Conservation (phyloP, 2,797 vertebrate species). For the Luscinia luscinia region DNA sequence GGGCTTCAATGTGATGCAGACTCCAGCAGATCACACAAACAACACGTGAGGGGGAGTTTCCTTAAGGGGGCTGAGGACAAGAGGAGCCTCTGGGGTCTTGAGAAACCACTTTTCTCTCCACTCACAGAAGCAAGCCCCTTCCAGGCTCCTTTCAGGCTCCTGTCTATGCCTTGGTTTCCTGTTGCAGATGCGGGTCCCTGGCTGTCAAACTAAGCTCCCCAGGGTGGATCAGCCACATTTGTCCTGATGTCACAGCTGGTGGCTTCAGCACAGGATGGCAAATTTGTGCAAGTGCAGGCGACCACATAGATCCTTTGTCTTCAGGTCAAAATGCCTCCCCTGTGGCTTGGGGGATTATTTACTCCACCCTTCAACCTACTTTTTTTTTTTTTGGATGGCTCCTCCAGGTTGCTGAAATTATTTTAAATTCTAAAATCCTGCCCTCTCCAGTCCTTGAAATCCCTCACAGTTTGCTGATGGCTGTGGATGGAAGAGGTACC, state of each 20-base stretch:
- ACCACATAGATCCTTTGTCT: neutral
- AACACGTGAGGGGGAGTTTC: neutral
- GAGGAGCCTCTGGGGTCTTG: neutral
- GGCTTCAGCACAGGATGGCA: neutral
- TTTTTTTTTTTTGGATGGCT: neutral
- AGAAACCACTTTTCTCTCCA: neutral
- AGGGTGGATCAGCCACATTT: neutral
- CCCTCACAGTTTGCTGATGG: neutral
- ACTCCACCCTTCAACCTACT: neutral
- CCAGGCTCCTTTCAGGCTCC: neutral
- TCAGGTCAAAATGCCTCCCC: neutral
- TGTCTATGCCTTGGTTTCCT: neutral
- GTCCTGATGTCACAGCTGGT: fast-evolving
- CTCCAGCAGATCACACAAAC: neutral
- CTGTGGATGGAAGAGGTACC: neutral
- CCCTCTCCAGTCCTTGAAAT: neutral
- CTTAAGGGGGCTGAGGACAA: neutral
- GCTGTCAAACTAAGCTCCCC: neutral
- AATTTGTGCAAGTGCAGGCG: neutral
- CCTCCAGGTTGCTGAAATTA: neutral
- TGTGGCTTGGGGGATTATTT: neutral
- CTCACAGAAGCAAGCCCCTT: fast-evolving
- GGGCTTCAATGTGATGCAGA: neutral
- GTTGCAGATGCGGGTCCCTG: neutral
- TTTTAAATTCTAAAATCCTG: neutral